Evolutionary conservation across 2,888 invertebrate genomes (phyloP).

Genomic region (Panopea generosa): DNA sequence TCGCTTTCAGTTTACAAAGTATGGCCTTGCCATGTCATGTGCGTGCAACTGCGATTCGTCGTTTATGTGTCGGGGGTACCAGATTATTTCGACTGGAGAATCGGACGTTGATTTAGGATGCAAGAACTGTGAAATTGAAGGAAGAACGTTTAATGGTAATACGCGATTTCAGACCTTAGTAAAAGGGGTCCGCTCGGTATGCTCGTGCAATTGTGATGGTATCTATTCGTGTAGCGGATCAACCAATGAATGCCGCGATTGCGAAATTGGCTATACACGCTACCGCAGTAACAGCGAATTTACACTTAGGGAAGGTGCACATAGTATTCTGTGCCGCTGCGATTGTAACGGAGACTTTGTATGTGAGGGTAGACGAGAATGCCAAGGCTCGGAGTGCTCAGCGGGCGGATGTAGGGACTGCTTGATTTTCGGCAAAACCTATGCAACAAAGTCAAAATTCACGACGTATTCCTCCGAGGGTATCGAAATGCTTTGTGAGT

Average conservation of each 20-base stretch:
- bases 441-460: slow-evolving; percentile 68
- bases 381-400: background rate
- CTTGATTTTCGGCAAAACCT: slow-evolving; percentile 63
- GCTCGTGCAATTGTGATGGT: slow-evolving; percentile 64
- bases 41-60: slow-evolving; percentile 61
- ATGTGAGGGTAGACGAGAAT: slow-evolving; percentile 43
- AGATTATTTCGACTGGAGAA: slow-evolving; percentile 47
- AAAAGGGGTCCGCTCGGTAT: slow-evolving; percentile 52
- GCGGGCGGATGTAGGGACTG: slow-evolving; percentile 65
- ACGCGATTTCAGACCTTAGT: slow-evolving; percentile 65
- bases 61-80: slow-evolving; percentile 57
- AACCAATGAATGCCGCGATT: slow-evolving; percentile 42
- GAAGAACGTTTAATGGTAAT: slow-evolving; percentile 63
- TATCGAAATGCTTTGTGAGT: slow-evolving; percentile 70
- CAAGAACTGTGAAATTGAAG: slow-evolving; percentile 68
- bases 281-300: slow-evolving; percentile 71
- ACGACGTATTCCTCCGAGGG: slow-evolving; percentile 68
- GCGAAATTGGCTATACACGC: slow-evolving; percentile 64
- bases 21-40: slow-evolving; percentile 59
- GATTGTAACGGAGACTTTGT: slow-evolving; percentile 63
- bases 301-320: slow-evolving; percentile 38
- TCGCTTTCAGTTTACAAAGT: slow-evolving; percentile 47
- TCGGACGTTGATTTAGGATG: slow-evolving; percentile 49
- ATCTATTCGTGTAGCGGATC: slow-evolving; percentile 50
- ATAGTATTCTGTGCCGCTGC: slow-evolving; percentile 45